Evolutionary conservation across 2,113 vertebrate genomes (phyloP), one percentile per base, ranked within the genome.

Genomic region (Ariopsis seemanni): DNA sequence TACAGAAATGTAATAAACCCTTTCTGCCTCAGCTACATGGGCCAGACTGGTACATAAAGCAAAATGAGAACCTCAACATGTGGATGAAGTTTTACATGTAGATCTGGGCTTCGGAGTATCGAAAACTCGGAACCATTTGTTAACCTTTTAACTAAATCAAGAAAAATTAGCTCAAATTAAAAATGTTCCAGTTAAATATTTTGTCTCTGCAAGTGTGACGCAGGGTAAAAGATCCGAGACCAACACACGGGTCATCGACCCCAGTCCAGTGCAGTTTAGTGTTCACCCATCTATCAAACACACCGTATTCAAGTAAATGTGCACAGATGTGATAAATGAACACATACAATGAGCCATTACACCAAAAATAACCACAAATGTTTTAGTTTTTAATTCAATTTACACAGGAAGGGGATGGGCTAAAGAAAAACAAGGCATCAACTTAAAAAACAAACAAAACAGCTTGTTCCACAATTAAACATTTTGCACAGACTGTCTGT

Each of bases 381-480:
- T 55, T 79, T 34, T 62, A 0, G 11, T 25, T 81, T 72, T 90
- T 88, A 55, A 86, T 88, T 78, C 34, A 87, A 85, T 90, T 86
- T 58, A 85, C 77, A 89, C 83, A 84, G 27, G 63, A 63, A 81
- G 52, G 50, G 30, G 62, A 30, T 8, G 71, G 67, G 50, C 62
- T 48, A 82, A 85, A 88, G 53, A 18, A 80, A 86, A 81, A 67
- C 1, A 52, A 52, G 80, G 50, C 30, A n/a, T 78, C 42, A 9
- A 18, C 30, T 77, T 14, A 84, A 77, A 63, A 65, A 77, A 50
- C 72, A 63, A n/a, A 27, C 22, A 57, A 30, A 75, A 9, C n/a
- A 83, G 77, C 52, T 80, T 62, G 78, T 89, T 89, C 84, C 88
- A 91, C 81, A 87, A 90, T 81, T 86, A 78, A 85, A 82, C 89